phyloP scores from a whole-genome alignment of 2,797 vertebrate genomes.

The Periophthalmus magnuspinnatus region DNA sequence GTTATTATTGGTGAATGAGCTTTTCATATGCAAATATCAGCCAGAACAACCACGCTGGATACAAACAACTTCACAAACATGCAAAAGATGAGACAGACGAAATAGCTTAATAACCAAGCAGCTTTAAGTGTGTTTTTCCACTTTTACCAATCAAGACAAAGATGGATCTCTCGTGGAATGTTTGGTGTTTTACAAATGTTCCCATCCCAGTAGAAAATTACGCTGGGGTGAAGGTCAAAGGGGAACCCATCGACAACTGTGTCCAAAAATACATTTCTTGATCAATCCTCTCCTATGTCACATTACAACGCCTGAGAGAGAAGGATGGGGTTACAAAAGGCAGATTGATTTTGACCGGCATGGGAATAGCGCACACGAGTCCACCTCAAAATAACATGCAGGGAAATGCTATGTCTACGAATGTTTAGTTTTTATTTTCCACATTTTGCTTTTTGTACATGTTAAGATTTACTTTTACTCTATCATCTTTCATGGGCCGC shows the following conservation, averaged over 20 bases:
- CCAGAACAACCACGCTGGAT: background rate
- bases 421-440: background rate
- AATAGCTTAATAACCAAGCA: too few relatives aligned
- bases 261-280: slow-evolving; percentile 71
- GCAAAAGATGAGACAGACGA: too few relatives aligned
- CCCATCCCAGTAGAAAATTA: slow-evolving; percentile 14
- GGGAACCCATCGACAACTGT: slow-evolving; percentile 32
- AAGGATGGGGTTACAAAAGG: slow-evolving; percentile 70
- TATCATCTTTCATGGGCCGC: background rate
- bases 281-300: slow-evolving; percentile 75
- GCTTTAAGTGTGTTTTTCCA: too few relatives aligned
- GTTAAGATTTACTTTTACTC: background rate
- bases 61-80: background rate
- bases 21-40: background rate
- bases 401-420: slow-evolving; percentile 37
- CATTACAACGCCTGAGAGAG: slow-evolving; percentile 55
- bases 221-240: slow-evolving; percentile 60
- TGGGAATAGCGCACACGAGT: slow-evolving; percentile 48
- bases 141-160: background rate
- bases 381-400: slow-evolving; percentile 66
- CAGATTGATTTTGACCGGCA: slow-evolving; percentile 67
- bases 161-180: too few relatives aligned
- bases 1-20: too few relatives aligned
- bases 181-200: too few relatives aligned
- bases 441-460: background rate